Evolutionary conservation across 2,797 vertebrate genomes (phyloP).

Genomic region (Momotus momota): DNA sequence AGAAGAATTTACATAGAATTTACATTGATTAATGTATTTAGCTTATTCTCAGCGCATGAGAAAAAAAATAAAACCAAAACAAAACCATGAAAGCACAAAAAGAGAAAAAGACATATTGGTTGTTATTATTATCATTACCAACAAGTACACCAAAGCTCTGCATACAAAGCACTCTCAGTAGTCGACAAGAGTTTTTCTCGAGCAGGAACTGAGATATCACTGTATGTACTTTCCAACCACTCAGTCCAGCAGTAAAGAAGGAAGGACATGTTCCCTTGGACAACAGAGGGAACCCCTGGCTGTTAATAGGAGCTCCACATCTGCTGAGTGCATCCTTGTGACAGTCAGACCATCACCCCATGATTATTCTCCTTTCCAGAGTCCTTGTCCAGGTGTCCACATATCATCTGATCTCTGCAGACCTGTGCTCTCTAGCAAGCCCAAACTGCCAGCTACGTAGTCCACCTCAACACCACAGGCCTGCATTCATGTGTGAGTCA

Average conservation of each 20-base stretch:
- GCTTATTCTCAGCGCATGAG: background rate
- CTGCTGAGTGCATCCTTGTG: background rate
- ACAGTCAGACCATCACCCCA: fast-evolving
- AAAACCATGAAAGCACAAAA: background rate
- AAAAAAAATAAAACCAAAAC: background rate
- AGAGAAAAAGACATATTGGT: background rate
- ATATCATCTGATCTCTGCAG: background rate
- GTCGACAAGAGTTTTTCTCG: background rate
- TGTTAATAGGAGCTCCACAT: background rate
- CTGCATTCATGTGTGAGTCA: background rate
- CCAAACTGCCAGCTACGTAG: background rate
- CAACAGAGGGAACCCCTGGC: background rate
- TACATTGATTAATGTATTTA: background rate
- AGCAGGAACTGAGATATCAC: background rate
- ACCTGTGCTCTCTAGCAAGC: fast-evolving
- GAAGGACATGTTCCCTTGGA: background rate
- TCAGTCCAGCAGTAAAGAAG: background rate
- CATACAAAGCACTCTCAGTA: background rate
- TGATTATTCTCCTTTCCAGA: background rate
- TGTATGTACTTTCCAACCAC: background rate
- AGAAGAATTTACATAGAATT: background rate
- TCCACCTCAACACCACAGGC: background rate
- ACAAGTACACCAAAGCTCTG: background rate
- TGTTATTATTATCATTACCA: slow-evolving; percentile 25
- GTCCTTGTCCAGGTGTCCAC: background rate